These are phyloP conservation scores for Vidua macroura DNA, from an alignment of 2,113 vertebrate species.

Conservation along the genomic window DNA sequence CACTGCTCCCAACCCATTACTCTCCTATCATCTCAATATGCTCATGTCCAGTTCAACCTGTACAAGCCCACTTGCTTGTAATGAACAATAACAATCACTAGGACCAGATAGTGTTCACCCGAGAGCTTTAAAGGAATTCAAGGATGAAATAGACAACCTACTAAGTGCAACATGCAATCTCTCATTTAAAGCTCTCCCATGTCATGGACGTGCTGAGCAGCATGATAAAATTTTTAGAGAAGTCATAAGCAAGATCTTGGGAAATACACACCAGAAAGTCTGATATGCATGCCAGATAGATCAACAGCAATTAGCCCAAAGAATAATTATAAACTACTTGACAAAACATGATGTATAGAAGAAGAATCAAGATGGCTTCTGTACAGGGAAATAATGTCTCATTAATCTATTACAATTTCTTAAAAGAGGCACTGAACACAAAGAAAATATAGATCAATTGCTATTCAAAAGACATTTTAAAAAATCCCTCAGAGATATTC, in stretches of 20 bases:
- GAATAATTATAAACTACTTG: not conserved
- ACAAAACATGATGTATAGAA: not conserved
- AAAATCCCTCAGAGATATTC: not conserved
- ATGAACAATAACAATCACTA: not conserved
- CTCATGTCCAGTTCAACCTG: not conserved
- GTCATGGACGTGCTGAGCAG: not conserved
- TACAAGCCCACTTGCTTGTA: not conserved
- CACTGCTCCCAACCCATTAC: not conserved
- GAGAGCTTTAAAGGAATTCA: not conserved
- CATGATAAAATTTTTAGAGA: not conserved
- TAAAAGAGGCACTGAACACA: not conserved
- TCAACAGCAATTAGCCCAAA: not conserved
- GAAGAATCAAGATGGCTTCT: not conserved
- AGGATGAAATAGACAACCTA: not conserved
- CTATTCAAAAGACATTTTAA: not conserved
- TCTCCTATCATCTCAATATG: not conserved
- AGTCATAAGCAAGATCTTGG: not conserved
- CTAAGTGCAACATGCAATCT: not conserved
- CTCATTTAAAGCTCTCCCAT: not conserved
- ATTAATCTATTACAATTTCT: not conserved
- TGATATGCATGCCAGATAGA: not conserved
- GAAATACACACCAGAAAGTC: not conserved
- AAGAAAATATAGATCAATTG: not conserved
- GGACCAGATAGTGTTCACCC: not conserved
- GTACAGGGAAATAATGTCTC: not conserved